These are phyloP conservation scores for Rhizomys pruinosus DNA, from an alignment of 2,113 vertebrate species.

Conservation along the genomic window DNA sequence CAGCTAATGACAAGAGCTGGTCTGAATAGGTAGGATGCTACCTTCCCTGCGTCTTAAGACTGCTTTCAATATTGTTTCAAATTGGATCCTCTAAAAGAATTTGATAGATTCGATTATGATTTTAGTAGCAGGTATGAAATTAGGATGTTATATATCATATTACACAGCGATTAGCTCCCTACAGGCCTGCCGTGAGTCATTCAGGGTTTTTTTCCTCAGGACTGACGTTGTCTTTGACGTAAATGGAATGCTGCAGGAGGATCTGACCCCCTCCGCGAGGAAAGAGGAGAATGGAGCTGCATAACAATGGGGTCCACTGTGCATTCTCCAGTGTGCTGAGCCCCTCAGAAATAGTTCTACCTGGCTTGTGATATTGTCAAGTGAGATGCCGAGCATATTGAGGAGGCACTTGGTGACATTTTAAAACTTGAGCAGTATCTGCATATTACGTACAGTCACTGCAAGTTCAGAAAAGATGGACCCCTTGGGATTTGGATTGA, in stretches of 20 bases:
- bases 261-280: background rate
- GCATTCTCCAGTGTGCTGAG: background rate
- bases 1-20: background rate
- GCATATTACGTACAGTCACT: constrained; percentile 48
- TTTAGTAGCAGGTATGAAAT: constrained; percentile 73
- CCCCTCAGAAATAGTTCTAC: background rate
- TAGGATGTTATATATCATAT: constrained; percentile 64
- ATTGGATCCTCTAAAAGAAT: constrained; percentile 49
- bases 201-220: background rate
- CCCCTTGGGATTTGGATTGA: constrained; percentile 26
- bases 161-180: constrained; percentile 49
- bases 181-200: constrained; percentile 64
- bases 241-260: constrained; percentile 44
- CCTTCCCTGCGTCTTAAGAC: constrained; percentile 12
- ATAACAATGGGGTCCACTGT: background rate
- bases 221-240: constrained; percentile 69
- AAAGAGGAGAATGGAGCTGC: background rate
- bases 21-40: background rate
- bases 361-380: background rate
- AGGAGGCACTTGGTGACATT: constrained; percentile 41
- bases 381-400: constrained; percentile 31
- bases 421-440: constrained; percentile 40
- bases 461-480: constrained; percentile 21
- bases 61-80: constrained; percentile 40
- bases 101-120: constrained; percentile 57